phyloP scores from a whole-genome alignment of 2,888 invertebrate species.

The Nephrotoma appendiculata region DNA sequence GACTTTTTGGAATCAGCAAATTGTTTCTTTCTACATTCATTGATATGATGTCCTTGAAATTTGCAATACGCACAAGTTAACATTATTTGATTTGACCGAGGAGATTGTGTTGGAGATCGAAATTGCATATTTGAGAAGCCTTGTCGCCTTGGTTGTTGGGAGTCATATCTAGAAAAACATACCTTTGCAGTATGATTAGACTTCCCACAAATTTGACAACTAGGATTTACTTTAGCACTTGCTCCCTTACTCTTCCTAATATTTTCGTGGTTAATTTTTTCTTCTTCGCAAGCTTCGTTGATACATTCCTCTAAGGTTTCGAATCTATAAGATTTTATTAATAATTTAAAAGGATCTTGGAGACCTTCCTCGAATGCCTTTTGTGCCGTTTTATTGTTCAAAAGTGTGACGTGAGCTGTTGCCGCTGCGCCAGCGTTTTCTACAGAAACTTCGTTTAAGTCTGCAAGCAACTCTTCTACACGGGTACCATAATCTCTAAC shows the following conservation, averaged over 20 bases:
- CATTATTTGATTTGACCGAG: neutral
- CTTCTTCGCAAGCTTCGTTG: neutral
- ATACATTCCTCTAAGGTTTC: too few species aligned
- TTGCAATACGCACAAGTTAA: neutral
- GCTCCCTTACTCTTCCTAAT: neutral
- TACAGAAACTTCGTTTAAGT: too few species aligned
- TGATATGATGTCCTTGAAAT: neutral
- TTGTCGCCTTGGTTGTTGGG: neutral
- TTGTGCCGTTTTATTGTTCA: too few species aligned
- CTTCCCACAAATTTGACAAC: neutral
- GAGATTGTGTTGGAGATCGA: neutral
- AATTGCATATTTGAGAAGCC: neutral
- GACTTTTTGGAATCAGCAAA: neutral
- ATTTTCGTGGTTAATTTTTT: neutral
- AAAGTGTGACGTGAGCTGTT: too few species aligned
- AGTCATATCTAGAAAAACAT: neutral
- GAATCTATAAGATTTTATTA: too few species aligned
- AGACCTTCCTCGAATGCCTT: too few species aligned
- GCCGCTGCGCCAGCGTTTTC: too few species aligned
- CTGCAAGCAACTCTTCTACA: too few species aligned
- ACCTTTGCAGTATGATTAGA: neutral
- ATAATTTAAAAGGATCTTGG: too few species aligned
- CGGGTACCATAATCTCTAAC: too few species aligned
- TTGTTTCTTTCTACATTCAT: neutral
- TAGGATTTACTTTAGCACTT: neutral